Evolutionary conservation across 2,888 invertebrate species (phyloP), one percentile per base, ranked within the genome.

Genomic region (Ophion ventricosus): DNA sequence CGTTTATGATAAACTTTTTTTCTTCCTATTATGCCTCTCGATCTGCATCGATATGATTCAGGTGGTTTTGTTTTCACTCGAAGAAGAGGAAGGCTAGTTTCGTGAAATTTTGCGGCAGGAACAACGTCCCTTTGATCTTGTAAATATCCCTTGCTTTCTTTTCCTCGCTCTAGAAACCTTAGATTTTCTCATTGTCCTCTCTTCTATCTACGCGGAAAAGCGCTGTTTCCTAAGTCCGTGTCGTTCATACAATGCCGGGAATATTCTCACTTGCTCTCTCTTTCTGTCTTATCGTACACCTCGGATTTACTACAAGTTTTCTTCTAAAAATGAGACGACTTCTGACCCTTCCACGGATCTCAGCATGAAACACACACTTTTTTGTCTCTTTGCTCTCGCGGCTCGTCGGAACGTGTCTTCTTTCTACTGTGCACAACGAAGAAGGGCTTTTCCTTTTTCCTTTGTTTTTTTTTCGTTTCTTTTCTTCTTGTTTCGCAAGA

Each of bases 291-390:
- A 49, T 49, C 14, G 49, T 49, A 49, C 49, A 49, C 17, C 17
- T 1, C 17, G 49, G 49, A 49, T 14, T 49, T 49, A 2, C 14
- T 49, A 49, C 49, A 49, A 35, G 76, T 67, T 87, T 84, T 77
- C 80, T 83, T 86, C 73, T 82, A 73, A 77, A 83, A 78, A 43
- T 72, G 59, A 64, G 79, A 43, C 59, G 57, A 61, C 72, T 74
- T 66, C 79, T 7, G 17, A 79, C 79, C 76, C 80, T 82, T 83
- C 70, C 61, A 56, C 73, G 76, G 66, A 56, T 72, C 74, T 72
- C 79, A 80, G 83, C 80, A 83, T 84, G 85, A 80, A 85, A 85
- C 80, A 85, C 63, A 85, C 79, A 63, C 77, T 66, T 69, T n/a
- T 63, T 56, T 67, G 2, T 17, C 11, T 14, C 49, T 14, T 49